These are phyloP conservation scores for Procambarus clarkii DNA, from an alignment of 1,140 invertebrate genomes.

Conservation along the genomic window DNA sequence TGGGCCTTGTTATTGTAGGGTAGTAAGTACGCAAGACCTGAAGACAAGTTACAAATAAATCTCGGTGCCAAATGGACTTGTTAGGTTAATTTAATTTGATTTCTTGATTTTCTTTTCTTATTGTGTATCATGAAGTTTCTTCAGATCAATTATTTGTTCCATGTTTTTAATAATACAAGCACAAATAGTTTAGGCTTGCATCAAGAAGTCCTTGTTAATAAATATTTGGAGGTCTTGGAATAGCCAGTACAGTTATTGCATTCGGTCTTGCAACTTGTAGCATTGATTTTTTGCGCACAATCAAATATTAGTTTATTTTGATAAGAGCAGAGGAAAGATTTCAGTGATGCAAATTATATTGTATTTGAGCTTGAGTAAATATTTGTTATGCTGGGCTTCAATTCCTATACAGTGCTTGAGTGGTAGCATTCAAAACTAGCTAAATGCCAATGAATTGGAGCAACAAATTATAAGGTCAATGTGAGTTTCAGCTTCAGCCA, in stretches of 20 bases:
- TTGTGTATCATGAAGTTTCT: conserved; percentile 46
- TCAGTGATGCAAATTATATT: not conserved
- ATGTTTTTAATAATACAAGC: conserved; percentile 46
- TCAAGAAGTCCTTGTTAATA: conserved; percentile 36
- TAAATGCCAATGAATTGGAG: not conserved
- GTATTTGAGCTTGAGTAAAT: not conserved
- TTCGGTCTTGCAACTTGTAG: not conserved
- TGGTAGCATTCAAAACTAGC: not conserved
- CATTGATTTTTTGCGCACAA: not conserved
- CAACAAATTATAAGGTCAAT: not conserved
- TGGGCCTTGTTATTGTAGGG: not conserved
- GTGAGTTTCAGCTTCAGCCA: too few species aligned
- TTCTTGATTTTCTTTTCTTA: conserved; percentile 15
- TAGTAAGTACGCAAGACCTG: conserved; percentile 7
- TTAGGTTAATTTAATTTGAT: conserved; percentile 2
- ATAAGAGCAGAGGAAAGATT: not conserved
- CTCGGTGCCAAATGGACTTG: conserved; percentile 44
- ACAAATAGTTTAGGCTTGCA: conserved; percentile 50
- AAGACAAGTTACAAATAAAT: conserved; percentile 36
- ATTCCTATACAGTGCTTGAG: not conserved
- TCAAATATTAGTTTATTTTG: not conserved
- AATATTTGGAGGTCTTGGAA: conserved; percentile 7
- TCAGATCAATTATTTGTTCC: conserved; percentile 39
- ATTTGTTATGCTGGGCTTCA: not conserved
- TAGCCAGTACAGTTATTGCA: conserved; percentile 7